A percentile compares a stretch with the other conserved stretches of the same genome.
Conservation (phyloP, 2,888 invertebrate species). For the Stictocephala bisonia region DNA sequence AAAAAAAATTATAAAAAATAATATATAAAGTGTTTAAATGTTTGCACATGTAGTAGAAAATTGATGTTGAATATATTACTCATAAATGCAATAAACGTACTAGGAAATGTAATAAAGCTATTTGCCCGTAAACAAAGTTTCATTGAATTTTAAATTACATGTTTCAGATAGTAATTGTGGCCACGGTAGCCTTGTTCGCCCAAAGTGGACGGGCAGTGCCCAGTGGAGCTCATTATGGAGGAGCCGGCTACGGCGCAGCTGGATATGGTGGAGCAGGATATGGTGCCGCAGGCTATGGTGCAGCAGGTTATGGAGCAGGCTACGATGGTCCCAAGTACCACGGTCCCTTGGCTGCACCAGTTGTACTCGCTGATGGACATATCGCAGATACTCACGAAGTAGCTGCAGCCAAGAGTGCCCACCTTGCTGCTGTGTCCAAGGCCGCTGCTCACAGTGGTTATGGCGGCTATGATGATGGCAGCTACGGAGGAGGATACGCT, state of each 20-base stretch:
- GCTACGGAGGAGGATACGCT: not conserved
- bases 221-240: constrained; percentile 35
- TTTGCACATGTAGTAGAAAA: too few species aligned
- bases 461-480: constrained; percentile 9
- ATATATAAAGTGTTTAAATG: too few species aligned
- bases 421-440: constrained; percentile 44
- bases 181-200: constrained; percentile 39
- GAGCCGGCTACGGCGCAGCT: not conserved
- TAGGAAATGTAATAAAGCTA: too few species aligned
- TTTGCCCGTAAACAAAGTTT: too few species aligned
- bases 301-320: constrained; percentile 8
- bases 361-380: constrained; percentile 32
- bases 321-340: constrained; percentile 37
- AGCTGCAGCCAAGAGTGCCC: constrained; percentile 47
- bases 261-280: not conserved
- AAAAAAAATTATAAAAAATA: too few species aligned
- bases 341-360: constrained; percentile 40
- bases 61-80: too few species aligned
- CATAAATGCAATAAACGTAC: too few species aligned
- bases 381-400: constrained; percentile 48
- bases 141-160: too few species aligned
- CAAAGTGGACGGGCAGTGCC: constrained; percentile 9
- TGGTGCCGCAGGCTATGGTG: constrained; percentile 5
- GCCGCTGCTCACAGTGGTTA: constrained; percentile 19
- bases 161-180: constrained; percentile 34